Base-by-base conservation (phyloP, 2,888 invertebrate species). In the Machimus atricapillus region DNA sequence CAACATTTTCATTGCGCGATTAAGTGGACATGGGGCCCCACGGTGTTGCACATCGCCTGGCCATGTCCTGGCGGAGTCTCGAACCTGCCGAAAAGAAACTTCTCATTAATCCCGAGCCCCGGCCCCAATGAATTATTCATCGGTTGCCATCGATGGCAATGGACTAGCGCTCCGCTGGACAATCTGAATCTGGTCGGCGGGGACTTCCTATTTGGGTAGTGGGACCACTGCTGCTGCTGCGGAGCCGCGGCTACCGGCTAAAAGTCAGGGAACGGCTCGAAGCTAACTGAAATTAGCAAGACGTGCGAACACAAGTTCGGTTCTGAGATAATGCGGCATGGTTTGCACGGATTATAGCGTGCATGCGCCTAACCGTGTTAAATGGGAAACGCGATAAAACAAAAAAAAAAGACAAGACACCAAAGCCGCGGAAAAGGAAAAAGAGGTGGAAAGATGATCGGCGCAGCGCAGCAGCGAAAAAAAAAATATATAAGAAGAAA, bases 281-380 rank as follows among this genome's bases (percentile, higher is more conserved):
- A 46, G 12, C 37, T 40, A 43, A 43, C 78, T 78, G 81, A 81
- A 81, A 81, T 81, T 81, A 81, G 81, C 56, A 81, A 81, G 56
- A 81, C 81, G 81, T 81, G 81, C 81, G 56, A 56, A 31, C 81
- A 81, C 34, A 34, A 81, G 40, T 27, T 31, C 56, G 27, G 27
- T 16, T 31, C 46, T 34, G 16, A 81, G 52, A 56, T 81, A 56
- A 56, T 56, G 81, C 58, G 31, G 31, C 81, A 56, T 34, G 81
- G 46, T 79, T 56, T 56, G 56, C 81, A 52, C 81, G 56, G 56
- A 31, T 34, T 56, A 81, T 81, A 56, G 81, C 52, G 81, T 81
- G 81, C 81, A 56, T 81, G 81, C 81, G 81, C 81, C 81, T 81
- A 56, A 56, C 81, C 56, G 81, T 81, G 81, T 81, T 81, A 81